phyloP scores from a whole-genome alignment of 2,888 invertebrate species.

The Dryomyza anilis region DNA sequence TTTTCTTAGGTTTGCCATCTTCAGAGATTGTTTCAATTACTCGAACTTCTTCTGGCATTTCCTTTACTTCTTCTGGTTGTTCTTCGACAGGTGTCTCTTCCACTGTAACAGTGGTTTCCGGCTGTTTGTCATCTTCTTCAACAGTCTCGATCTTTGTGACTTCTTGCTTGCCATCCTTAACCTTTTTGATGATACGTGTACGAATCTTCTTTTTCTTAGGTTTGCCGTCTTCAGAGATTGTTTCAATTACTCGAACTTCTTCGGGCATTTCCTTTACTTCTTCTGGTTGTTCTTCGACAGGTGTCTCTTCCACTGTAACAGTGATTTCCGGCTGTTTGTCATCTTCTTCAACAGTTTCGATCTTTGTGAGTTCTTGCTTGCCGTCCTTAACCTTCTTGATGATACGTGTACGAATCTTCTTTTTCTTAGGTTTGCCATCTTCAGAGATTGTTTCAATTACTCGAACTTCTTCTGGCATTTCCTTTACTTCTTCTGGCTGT shows the following conservation, averaged over 20 bases:
- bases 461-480: conserved; percentile 29
- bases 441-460: conserved; percentile 27
- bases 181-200: conserved; percentile 28
- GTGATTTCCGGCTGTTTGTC: conserved; percentile 27
- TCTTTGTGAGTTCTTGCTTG: conserved; percentile 30
- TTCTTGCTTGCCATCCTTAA: conserved; percentile 28
- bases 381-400: conserved; percentile 27
- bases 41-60: conserved; percentile 28
- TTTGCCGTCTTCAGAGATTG: conserved; percentile 26
- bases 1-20: conserved; percentile 28
- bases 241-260: conserved; percentile 27
- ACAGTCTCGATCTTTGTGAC: conserved; percentile 28
- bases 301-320: conserved; percentile 27
- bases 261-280: conserved; percentile 23
- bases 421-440: conserved; percentile 29
- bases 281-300: conserved; percentile 20
- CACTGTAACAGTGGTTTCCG: conserved; percentile 28
- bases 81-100: conserved; percentile 23
- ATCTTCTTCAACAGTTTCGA: conserved; percentile 29
- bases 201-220: conserved; percentile 27
- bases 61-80: conserved; percentile 16
- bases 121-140: conserved; percentile 29
- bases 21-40: conserved; percentile 25
- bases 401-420: conserved; percentile 25
- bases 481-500: conserved; percentile 13